Percentiles rank a stretch among this genome's conserved stretches.
These are phyloP conservation scores for Stichopus horrens DNA, from an alignment of 53 echinoderm and acorn worm genomes.

Conservation along the genomic window DNA sequence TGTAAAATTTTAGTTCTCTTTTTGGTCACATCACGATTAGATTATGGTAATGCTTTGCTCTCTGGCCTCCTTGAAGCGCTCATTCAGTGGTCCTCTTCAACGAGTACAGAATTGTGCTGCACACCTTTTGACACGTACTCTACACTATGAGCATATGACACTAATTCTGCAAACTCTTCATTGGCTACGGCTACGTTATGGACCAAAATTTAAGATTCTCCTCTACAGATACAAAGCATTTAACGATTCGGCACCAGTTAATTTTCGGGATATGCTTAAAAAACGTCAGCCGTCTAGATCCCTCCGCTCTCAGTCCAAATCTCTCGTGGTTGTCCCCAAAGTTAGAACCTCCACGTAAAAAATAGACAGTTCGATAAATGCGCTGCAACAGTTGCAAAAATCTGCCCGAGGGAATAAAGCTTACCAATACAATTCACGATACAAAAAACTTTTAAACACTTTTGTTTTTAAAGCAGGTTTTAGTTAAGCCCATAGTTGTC, in stretches of 20 bases:
- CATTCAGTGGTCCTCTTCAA: neutral
- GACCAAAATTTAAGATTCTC: neutral
- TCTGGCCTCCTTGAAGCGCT: neutral
- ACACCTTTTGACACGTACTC: neutral
- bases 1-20: neutral
- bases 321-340: neutral
- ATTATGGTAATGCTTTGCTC: neutral
- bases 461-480: neutral
- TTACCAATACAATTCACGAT: too few relatives aligned
- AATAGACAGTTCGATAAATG: neutral
- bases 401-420: too few relatives aligned
- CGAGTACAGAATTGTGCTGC: neutral
- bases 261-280: neutral
- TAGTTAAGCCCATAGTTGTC: too few relatives aligned
- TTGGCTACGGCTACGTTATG: neutral
- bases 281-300: too few relatives aligned
- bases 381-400: neutral
- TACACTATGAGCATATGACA: neutral
- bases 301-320: constrained; percentile 4
- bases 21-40: neutral
- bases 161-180: neutral
- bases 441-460: too few relatives aligned
- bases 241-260: neutral
- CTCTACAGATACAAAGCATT: neutral
- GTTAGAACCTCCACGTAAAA: neutral